phyloP scores from a whole-genome alignment of 2,797 vertebrate species.

The Dendrocincla fuliginosa region DNA sequence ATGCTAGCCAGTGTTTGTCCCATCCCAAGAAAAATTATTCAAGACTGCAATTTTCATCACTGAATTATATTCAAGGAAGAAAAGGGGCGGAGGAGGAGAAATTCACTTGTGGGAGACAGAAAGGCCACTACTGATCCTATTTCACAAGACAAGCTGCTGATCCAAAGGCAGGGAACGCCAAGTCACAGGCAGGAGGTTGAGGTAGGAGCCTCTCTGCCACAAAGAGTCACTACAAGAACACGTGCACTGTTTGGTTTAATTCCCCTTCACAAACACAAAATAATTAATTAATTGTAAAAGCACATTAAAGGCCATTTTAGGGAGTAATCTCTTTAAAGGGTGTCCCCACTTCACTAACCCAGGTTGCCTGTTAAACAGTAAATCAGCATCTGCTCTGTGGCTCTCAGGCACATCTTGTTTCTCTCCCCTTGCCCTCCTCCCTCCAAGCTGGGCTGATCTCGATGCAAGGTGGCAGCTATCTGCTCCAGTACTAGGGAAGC shows the following conservation, averaged over 20 bases:
- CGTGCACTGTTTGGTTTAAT: conserved; percentile 43
- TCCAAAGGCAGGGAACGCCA: conserved; percentile 33
- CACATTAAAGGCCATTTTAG: conserved; percentile 65
- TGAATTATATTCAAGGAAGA: background rate
- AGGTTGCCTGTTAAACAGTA: conserved; percentile 69
- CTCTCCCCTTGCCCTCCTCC: background rate
- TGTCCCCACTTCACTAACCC: conserved; percentile 65
- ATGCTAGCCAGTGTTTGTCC: background rate
- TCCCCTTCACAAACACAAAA: conserved; percentile 70
- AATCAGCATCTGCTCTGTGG: conserved; percentile 51
- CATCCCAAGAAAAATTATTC: background rate
- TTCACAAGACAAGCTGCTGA: conserved; percentile 47
- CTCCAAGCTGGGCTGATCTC: background rate
- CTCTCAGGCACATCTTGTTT: conserved; percentile 6
- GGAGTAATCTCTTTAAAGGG: conserved; percentile 72
- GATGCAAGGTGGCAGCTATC: background rate
- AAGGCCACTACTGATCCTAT: background rate
- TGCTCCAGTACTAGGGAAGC: background rate
- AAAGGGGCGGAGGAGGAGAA: background rate
- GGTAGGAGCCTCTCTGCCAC: conserved; percentile 24
- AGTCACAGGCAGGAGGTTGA: conserved; percentile 6
- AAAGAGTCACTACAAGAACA: conserved; percentile 44
- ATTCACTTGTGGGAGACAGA: background rate
- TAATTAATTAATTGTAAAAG: conserved; percentile 73
- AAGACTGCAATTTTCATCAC: background rate